Evolutionary conservation across 2,797 vertebrate genomes (phyloP).

Genomic region (Lutjanus argentimaculatus): DNA sequence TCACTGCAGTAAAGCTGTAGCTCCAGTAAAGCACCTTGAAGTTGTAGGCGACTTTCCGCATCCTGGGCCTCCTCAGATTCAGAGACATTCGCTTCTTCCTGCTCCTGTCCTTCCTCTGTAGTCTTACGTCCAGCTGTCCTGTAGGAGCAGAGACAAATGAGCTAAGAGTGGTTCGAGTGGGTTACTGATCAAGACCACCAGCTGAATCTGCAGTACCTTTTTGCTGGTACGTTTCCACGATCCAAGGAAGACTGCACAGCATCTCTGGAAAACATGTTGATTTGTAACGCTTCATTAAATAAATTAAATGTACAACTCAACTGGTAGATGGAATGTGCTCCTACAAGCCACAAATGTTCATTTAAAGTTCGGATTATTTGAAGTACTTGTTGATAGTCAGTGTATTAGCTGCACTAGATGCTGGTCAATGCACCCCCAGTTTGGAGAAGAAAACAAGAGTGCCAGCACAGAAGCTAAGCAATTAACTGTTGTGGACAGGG

Average conservation of each 20-base stretch:
- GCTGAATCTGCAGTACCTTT: constrained; percentile 73
- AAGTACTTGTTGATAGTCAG: no score
- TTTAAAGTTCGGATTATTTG: neutral
- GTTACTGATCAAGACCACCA: neutral
- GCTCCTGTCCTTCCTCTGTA: constrained; percentile 2
- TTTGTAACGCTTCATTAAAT: neutral
- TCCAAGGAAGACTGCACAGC: constrained; percentile 64
- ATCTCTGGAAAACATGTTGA: constrained; percentile 61
- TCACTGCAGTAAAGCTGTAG: neutral
- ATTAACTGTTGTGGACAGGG: no score
- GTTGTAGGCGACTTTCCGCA: constrained; percentile 5
- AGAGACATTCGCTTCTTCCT: constrained; percentile 54
- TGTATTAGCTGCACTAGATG: no score
- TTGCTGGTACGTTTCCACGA: constrained; percentile 47
- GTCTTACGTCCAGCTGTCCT: constrained; percentile 34
- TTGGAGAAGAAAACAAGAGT: no score
- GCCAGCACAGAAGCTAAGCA: no score
- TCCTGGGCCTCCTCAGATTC: constrained; percentile 31
- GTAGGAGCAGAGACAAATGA: constrained; percentile 21
- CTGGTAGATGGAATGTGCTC: neutral
- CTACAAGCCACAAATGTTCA: neutral
- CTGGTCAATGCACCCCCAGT: no score
- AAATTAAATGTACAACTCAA: neutral
- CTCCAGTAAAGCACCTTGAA: constrained; percentile 46
- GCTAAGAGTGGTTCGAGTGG: neutral